Percentiles rank a stretch among this genome's conserved stretches.
These are phyloP conservation scores for Lycodopsis pacificus DNA, from an alignment of 2,797 vertebrate species.

Conservation along the genomic window DNA sequence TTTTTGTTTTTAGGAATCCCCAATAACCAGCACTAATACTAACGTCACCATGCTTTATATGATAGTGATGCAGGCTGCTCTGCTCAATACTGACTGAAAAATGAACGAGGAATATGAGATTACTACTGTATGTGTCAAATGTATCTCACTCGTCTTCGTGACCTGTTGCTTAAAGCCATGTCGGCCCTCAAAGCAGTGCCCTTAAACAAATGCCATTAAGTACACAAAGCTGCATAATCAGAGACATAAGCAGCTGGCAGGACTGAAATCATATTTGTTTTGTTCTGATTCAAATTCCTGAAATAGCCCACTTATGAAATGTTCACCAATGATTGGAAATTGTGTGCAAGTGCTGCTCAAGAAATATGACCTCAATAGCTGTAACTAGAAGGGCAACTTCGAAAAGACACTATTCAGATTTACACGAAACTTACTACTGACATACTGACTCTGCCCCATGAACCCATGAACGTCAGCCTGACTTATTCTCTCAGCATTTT, in stretches of 20 bases:
- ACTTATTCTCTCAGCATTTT: background rate
- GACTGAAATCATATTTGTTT: background rate
- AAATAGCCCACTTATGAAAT: background rate
- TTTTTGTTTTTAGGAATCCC: background rate
- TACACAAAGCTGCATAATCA: conserved; percentile 3
- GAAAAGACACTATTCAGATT: background rate
- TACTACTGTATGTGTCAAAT: background rate
- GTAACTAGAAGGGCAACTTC: background rate
- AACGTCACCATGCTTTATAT: background rate
- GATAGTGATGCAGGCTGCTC: background rate
- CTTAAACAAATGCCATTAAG: background rate
- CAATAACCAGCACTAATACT: background rate
- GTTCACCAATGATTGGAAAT: background rate
- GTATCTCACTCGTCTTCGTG: background rate
- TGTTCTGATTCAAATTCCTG: background rate
- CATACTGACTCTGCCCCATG: no score
- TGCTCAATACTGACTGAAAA: background rate
- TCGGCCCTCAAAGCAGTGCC: background rate
- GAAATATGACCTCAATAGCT: background rate
- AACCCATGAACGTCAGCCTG: no score
- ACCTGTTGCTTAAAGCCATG: background rate
- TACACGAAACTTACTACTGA: background rate
- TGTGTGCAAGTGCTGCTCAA: background rate
- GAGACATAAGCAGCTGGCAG: background rate
- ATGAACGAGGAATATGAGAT: background rate